Evolutionary conservation across 2,888 invertebrate species (phyloP), one percentile per base, ranked within the genome.

Genomic region (Clitarchus hookeri): DNA sequence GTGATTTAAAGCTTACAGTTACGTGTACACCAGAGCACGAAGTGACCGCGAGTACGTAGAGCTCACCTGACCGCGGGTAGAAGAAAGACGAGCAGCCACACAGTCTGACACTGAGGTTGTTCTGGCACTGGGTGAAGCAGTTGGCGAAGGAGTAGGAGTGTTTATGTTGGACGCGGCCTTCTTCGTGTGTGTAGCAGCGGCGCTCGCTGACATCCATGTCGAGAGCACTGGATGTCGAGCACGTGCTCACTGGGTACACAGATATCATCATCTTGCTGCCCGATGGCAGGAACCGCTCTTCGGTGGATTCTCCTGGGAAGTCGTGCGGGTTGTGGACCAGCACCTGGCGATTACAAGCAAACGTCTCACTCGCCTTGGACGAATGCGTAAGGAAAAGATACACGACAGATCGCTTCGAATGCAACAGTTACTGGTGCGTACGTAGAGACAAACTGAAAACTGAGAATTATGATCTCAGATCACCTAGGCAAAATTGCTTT

Each of bases 271-370:
- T 92, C 89, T 95, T 94, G 0, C 93, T 92, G 0, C 92, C 91
- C 0, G 94, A 92, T 54, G 93, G 93, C 48, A 94, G 91, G 79
- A 95, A 91, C 80, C 95, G 93, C 25, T 93, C 93, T 27, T 94
- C 93, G 0, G 94, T 92, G 88, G 94, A 94, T 89, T 93, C 91
- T 89, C 94, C 94, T 0, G 96, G 95, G 88, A 93, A 92, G 89
- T 95, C 93, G 89, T 93, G 94, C 0, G 95, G 92, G 89, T 94
- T 93, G 88, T 96, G 95, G 78, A 96, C 91, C 85, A 95, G 92
- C 12, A 94, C 92, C 94, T 95, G 89, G 25, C 36, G 36, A 88
- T 84, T 16, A 53, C 53, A 53, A 53, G 36, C 1, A 3, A 36
- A 36, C 4, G 4, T 36, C 36, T 36, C 4, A 36, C 36, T 36